A percentile compares a stretch with the other conserved stretches of the same genome.
Conservation (phyloP, 2,797 vertebrate genomes). For the Salmo trutta region DNA sequence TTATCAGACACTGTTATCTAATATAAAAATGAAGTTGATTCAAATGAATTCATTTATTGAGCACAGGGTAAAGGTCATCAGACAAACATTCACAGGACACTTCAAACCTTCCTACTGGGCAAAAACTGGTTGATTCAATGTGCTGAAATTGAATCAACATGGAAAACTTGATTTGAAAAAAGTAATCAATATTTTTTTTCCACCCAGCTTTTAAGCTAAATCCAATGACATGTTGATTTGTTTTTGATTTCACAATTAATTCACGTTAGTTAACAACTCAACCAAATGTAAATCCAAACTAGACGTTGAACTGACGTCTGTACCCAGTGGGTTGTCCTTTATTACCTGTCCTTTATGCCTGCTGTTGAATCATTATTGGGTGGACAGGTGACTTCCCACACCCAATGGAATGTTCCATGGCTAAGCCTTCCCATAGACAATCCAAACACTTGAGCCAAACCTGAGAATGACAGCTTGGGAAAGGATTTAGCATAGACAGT, state of each 20-base stretch:
- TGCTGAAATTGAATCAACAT: too few relatives aligned
- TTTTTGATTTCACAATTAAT: too few relatives aligned
- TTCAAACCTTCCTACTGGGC: not conserved
- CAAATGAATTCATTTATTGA: too few relatives aligned
- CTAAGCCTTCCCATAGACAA: not conserved
- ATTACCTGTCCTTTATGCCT: conserved; percentile 42
- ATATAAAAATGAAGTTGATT: not conserved
- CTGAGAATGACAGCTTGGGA: not conserved
- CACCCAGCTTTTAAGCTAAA: too few relatives aligned
- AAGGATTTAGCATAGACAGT: not conserved
- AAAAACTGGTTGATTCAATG: too few relatives aligned
- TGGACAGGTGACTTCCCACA: conserved; percentile 61
- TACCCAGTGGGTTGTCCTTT: conserved; percentile 57
- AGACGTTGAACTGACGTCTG: conserved; percentile 56
- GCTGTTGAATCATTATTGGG: conserved; percentile 67
- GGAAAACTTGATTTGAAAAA: too few relatives aligned
- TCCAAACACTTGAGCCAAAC: not conserved
- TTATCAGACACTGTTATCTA: not conserved
- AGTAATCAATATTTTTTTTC: too few relatives aligned
- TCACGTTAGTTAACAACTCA: not conserved
- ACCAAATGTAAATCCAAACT: conserved; percentile 40
- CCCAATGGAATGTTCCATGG: conserved; percentile 56
- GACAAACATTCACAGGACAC: not conserved
- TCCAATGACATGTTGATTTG: too few relatives aligned
- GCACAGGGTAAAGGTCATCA: too few relatives aligned